phyloP scores from a whole-genome alignment of 2,888 invertebrate species.

The Eudemis profundana region DNA sequence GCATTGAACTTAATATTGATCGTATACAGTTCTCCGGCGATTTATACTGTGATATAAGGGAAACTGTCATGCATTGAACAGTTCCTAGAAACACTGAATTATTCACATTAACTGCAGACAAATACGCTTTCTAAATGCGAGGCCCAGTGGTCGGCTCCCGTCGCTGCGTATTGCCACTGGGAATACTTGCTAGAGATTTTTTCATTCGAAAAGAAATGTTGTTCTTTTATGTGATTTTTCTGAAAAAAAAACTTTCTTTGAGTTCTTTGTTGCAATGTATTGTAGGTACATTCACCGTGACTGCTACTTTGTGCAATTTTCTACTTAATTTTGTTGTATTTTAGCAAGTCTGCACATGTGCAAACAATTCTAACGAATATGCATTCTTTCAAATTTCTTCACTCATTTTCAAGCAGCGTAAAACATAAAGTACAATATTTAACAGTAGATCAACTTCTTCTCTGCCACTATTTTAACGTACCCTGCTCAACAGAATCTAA shows the following conservation, averaged over 20 bases:
- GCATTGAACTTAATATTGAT: slow-evolving; percentile 29
- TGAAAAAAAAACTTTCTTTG: slow-evolving; percentile 11
- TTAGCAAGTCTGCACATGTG: too few relatives aligned
- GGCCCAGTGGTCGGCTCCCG: slow-evolving; percentile 35
- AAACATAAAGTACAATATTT: too few relatives aligned
- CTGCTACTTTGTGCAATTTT: slow-evolving; percentile 4
- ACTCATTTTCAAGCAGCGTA: too few relatives aligned
- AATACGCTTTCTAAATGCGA: slow-evolving; percentile 44
- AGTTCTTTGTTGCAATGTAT: slow-evolving; percentile 10
- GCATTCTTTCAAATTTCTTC: too few relatives aligned
- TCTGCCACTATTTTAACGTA: too few relatives aligned
- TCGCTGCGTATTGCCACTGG: slow-evolving; percentile 31
- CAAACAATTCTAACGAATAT: too few relatives aligned
- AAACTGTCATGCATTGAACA: slow-evolving; percentile 42
- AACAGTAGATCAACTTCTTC: too few relatives aligned
- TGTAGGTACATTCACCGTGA: neutral
- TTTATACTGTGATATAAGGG: slow-evolving; percentile 42
- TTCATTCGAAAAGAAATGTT: slow-evolving; percentile 14
- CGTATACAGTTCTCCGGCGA: slow-evolving; percentile 22
- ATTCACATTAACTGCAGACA: slow-evolving; percentile 42
- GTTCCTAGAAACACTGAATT: slow-evolving; percentile 44
- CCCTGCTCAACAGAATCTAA: too few relatives aligned
- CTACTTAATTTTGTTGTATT: neutral
- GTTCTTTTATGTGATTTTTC: slow-evolving; percentile 2
- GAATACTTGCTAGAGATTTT: slow-evolving; percentile 31